Evolutionary conservation across 2,797 vertebrate species (phyloP).

Genomic region (Rhyacichthys aspro): DNA sequence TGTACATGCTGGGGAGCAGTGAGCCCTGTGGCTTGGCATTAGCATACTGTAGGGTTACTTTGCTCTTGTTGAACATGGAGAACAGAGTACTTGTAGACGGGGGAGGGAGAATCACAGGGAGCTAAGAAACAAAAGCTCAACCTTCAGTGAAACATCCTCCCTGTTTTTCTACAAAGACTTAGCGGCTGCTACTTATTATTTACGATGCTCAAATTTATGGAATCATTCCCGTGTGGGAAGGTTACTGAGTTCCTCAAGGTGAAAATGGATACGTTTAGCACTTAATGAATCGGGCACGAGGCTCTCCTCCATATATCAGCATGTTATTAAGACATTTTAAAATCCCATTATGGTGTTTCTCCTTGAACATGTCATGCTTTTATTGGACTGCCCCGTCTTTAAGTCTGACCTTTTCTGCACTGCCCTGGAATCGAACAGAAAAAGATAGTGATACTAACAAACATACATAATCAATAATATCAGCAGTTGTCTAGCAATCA

Average conservation of each 20-base stretch:
- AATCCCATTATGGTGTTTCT: conserved; percentile 89
- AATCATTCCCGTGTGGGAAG: conserved; percentile 82
- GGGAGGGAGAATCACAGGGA: conserved; percentile 24
- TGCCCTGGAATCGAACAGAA: conserved; percentile 66
- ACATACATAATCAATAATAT: conserved; percentile 62
- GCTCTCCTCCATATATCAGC: conserved; percentile 85
- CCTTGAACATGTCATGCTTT: conserved; percentile 88
- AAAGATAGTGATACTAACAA: conserved; percentile 49
- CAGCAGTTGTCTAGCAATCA: conserved; percentile 32
- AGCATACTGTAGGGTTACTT: conserved; percentile 57
- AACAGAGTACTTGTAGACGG: conserved; percentile 52
- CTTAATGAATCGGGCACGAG: conserved; percentile 83
- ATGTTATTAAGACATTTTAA: conserved; percentile 90
- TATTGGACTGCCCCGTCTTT: conserved; percentile 85
- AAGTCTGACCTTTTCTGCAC: conserved; percentile 83
- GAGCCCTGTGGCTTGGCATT: conserved; percentile 65
- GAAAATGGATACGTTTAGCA: conserved; percentile 86
- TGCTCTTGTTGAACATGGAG: conserved; percentile 45
- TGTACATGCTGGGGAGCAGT: conserved; percentile 48
- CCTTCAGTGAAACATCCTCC: conserved; percentile 69
- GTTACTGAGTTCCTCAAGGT: conserved; percentile 87
- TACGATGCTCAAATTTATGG: conserved; percentile 86
- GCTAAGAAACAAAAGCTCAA: conserved; percentile 63
- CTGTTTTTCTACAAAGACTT: conserved; percentile 72
- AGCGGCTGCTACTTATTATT: conserved; percentile 82